Evolutionary conservation across 2,113 vertebrate species (phyloP).

Genomic region (Sterrhoptilus dennistouni): DNA sequence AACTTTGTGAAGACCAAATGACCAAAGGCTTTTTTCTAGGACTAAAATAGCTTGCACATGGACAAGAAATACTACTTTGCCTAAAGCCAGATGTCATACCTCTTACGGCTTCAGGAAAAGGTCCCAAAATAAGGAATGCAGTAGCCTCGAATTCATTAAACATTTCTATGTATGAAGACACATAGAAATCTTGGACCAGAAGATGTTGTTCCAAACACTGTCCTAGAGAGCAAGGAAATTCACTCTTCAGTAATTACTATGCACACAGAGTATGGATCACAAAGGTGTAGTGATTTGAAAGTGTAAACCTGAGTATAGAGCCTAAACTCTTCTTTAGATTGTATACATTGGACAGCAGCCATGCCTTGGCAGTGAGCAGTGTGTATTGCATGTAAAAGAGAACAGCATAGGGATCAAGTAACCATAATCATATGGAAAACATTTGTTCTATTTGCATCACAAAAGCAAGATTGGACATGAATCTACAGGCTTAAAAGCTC

Average conservation of each 20-base stretch:
- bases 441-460: constrained; percentile 14
- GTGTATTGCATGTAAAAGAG: background rate
- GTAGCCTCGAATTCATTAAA: background rate
- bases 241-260: background rate
- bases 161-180: background rate
- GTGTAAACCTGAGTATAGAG: background rate
- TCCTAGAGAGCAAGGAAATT: background rate
- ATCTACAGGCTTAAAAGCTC: background rate
- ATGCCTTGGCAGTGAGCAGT: background rate
- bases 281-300: background rate
- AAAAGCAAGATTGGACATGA: background rate
- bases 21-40: background rate
- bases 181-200: background rate
- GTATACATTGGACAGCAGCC: background rate
- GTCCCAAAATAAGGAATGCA: background rate
- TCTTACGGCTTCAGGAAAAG: background rate
- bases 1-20: background rate
- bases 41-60: background rate
- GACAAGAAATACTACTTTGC: background rate
- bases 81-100: background rate
- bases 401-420: background rate
- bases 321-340: background rate
- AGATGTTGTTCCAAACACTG: background rate
- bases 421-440: background rate
- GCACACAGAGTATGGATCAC: background rate